Conservation (phyloP, 2,113 vertebrate genomes). For the Nasalis larvatus region DNA sequence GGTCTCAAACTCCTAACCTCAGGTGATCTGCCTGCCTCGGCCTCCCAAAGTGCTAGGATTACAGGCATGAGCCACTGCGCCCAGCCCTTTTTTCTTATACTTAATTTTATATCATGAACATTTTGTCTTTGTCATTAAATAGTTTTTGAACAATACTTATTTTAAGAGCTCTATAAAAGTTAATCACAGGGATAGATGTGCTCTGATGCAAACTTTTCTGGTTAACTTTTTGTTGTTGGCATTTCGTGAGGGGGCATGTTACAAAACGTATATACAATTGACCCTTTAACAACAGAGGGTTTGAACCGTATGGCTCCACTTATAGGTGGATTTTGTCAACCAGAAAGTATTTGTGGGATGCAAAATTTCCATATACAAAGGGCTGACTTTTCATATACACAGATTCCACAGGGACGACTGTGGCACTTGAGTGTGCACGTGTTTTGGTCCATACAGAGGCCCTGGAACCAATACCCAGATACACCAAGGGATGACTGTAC, state of each 20-base stretch:
- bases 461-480: not conserved
- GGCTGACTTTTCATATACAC: not conserved
- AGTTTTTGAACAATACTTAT: slow-evolving; percentile 19
- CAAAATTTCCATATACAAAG: not conserved
- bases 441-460: not conserved
- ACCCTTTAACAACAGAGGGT: not conserved
- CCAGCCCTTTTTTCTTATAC: too few relatives aligned
- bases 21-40: too few relatives aligned
- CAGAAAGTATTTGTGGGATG: not conserved
- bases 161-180: not conserved
- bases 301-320: not conserved
- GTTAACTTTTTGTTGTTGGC: not conserved
- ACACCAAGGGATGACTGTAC: not conserved
- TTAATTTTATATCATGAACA: not conserved
- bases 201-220: not conserved
- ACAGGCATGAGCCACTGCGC: too few relatives aligned
- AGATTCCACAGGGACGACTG: not conserved
- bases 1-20: too few relatives aligned
- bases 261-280: not conserved
- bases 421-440: not conserved
- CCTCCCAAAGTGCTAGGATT: too few relatives aligned
- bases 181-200: not conserved
- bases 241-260: not conserved
- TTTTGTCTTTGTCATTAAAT: not conserved
- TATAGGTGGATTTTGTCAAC: not conserved